Evolutionary conservation across 1,140 invertebrate species (phyloP).

Genomic region (Micrasema longulum): DNA sequence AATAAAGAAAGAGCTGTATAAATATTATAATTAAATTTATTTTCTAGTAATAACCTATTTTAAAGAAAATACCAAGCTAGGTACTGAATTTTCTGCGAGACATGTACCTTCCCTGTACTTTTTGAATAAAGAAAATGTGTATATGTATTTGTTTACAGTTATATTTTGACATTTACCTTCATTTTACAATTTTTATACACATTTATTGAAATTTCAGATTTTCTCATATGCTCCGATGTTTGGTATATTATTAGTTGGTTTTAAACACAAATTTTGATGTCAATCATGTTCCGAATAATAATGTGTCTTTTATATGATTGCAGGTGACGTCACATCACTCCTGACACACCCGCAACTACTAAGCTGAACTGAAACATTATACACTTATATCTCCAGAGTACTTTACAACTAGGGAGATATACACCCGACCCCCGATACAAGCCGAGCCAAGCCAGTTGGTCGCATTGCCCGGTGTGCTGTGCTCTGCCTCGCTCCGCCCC

Average conservation of each 20-base stretch:
- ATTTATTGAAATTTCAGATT: neutral
- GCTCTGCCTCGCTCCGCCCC: slow-evolving; percentile 41
- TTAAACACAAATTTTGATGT: too few species aligned
- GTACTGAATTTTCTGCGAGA: too few species aligned
- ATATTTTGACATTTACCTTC: slow-evolving; percentile 9
- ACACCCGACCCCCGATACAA: slow-evolving; percentile 43
- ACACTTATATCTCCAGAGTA: slow-evolving; percentile 59
- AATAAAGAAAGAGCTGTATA: too few species aligned
- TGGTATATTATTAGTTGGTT: too few species aligned
- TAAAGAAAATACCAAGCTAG: too few species aligned
- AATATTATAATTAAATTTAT: too few species aligned
- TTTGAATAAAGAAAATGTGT: slow-evolving; percentile 18
- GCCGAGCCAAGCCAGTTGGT: neutral
- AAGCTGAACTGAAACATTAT: slow-evolving; percentile 60
- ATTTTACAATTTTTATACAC: neutral
- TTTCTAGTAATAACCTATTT: too few species aligned
- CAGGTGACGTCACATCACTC: slow-evolving; percentile 64
- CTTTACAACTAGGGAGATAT: slow-evolving; percentile 59
- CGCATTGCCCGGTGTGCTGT: slow-evolving; percentile 49
- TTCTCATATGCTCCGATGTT: neutral
- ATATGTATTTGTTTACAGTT: slow-evolving; percentile 10
- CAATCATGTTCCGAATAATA: neutral
- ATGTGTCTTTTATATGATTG: slow-evolving; percentile 55
- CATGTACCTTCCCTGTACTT: too few species aligned
- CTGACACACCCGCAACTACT: slow-evolving; percentile 65